Percentiles rank a stretch among this genome's conserved stretches.
phyloP scores from a whole-genome alignment of 2,113 vertebrate species.

The Oophaga pumilio region DNA sequence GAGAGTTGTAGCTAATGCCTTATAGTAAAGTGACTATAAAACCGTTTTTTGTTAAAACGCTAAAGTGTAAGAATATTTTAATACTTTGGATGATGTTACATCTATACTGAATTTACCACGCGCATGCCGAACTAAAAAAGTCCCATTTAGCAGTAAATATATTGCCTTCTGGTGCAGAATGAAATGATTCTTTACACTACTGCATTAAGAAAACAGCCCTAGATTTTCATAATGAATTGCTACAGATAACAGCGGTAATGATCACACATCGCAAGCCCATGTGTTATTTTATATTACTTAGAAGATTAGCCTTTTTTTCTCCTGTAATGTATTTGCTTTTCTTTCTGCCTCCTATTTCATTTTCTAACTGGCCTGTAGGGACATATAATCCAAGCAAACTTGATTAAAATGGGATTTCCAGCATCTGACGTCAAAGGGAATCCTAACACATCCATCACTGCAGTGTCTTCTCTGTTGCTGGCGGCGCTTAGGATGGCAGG shows the following conservation, averaged over 20 bases:
- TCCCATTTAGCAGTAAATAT: not conserved
- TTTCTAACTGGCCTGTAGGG: constrained; percentile 47
- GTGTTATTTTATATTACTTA: constrained; percentile 23
- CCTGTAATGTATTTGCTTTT: constrained; percentile 28
- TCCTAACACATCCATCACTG: constrained; percentile 52
- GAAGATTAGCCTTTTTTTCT: constrained; percentile 24
- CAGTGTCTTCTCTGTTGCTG: constrained; percentile 34
- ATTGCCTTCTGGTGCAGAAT: not conserved
- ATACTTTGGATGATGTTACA: not conserved
- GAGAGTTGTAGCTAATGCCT: no score
- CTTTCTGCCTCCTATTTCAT: constrained; percentile 26
- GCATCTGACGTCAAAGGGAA: constrained; percentile 66
- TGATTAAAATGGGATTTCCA: constrained; percentile 69
- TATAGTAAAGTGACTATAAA: not conserved
- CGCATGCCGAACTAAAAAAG: not conserved
- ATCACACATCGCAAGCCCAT: not conserved
- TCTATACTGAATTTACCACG: not conserved
- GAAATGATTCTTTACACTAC: not conserved
- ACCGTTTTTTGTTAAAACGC: not conserved
- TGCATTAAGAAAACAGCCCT: not conserved
- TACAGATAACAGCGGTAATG: not conserved
- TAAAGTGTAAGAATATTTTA: not conserved
- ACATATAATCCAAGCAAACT: constrained; percentile 58
- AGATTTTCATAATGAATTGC: constrained; percentile 8
- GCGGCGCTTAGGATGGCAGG: constrained; percentile 46